Evolutionary conservation across 2,797 vertebrate species (phyloP).

Genomic region (Gastrophryne carolinensis): DNA sequence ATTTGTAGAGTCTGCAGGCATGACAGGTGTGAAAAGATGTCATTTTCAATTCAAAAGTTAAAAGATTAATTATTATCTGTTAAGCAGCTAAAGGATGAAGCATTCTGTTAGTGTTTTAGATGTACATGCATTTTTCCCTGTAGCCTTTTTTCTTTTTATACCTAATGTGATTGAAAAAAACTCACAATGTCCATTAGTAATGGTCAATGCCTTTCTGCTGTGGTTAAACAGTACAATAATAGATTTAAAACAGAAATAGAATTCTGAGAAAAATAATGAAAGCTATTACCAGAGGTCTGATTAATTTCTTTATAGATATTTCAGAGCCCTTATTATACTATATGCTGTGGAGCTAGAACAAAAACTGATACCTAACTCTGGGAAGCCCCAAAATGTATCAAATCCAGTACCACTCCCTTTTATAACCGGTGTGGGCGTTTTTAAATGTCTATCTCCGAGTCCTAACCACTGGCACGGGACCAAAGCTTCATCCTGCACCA

Average conservation of each 20-base stretch:
- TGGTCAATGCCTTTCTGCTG: neutral
- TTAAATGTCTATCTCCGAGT: no score
- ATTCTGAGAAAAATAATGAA: neutral
- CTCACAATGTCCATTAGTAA: neutral
- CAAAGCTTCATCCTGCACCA: no score
- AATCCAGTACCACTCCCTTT: no score
- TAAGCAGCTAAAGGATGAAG: neutral
- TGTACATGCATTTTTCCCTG: neutral
- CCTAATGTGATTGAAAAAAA: neutral
- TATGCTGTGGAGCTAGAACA: no score
- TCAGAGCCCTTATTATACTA: no score
- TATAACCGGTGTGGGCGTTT: no score
- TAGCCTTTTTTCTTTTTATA: neutral
- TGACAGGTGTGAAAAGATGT: neutral
- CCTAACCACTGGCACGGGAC: no score
- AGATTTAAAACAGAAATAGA: neutral
- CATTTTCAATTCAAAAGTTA: constrained; percentile 1
- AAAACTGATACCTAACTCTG: no score
- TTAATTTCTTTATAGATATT: no score
- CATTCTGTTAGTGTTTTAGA: neutral
- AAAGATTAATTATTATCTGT: constrained; percentile 7
- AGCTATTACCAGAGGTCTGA: no score
- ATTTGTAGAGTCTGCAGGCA: neutral
- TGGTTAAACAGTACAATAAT: neutral
- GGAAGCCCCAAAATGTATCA: no score